Base-by-base conservation (phyloP, 1,140 invertebrate species). In the Ceratosolen fusciceps region DNA sequence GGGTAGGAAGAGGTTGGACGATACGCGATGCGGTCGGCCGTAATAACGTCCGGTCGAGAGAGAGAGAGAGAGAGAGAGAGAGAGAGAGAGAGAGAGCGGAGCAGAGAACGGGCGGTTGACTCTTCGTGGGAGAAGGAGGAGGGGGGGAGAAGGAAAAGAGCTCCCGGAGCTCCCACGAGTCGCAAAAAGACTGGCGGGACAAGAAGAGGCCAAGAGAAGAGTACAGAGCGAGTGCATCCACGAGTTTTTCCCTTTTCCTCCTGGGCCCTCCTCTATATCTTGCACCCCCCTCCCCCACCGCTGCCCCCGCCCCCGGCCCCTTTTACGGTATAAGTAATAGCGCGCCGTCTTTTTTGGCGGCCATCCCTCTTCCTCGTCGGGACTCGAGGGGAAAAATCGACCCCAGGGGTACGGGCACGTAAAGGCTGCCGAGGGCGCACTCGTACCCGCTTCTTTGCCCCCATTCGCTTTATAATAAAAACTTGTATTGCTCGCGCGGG, bases 391-490 rank as follows among this genome's bases (percentile, higher is more conserved):
- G 31, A 65, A 65, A 65, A 65, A 65, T 65, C 31, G 19, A 31
- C 37, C 60, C 60, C 60, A 24, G 1, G 31, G 34, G 60, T 34
- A 65, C 31, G 0, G 1, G 60, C 21, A 37, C 31, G 19, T 65
- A 37, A 65, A 37, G 31, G 5, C n/a, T 65, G 10, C 60, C 60
- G 1, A 65, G 34, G 31, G 31, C 31, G 19, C 34, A 65, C 34
- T 65, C 31, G 7, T 34, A 3, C 31, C 9, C 19, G 9, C 14
- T 29, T n/a, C n/a, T n/a, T n/a, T n/a, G n/a, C n/a, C n/a, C n/a
- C n/a, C n/a, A n/a, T n/a, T 60, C 56, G 34, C 26, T 65, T 37
- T 65, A 65, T n/a, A 37, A 65, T 65, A 37, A 65, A 65, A 65
- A 34, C 31, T 14, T 24, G 19, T n/a, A 65, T n/a, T n/a, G 16